Conservation (phyloP, 2,888 invertebrate species). For the Conus canariensis region DNA sequence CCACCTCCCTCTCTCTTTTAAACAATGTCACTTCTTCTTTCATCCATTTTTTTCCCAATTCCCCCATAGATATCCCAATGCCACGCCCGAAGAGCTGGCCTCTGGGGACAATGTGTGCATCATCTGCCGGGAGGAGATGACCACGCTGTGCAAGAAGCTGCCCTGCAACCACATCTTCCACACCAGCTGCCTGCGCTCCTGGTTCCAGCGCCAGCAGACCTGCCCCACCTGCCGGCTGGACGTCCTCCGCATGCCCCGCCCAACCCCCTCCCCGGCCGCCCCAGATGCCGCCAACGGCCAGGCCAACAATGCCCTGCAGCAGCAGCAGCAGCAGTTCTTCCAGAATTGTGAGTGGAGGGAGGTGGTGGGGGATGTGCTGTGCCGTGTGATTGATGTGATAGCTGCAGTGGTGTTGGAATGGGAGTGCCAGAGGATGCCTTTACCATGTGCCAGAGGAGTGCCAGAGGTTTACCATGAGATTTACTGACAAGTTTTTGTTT, state of each 20-base stretch:
- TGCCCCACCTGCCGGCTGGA: slow-evolving; percentile 99
- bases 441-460: too few relatives aligned
- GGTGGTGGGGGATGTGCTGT: too few relatives aligned
- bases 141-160: slow-evolving; percentile 90
- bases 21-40: too few relatives aligned
- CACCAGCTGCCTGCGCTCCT: slow-evolving; percentile 96
- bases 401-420: too few relatives aligned
- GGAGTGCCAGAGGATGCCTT: too few relatives aligned
- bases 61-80: slow-evolving; percentile 87
- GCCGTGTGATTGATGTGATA: not conserved
- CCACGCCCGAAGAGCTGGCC: slow-evolving; percentile 93
- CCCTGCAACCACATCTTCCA: slow-evolving; percentile 99
- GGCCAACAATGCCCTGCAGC: slow-evolving; percentile 38
- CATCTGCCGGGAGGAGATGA: slow-evolving; percentile 95
- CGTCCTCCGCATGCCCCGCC: slow-evolving; percentile 81
- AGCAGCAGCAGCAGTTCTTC: slow-evolving; percentile 52
- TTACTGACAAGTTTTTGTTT: too few relatives aligned
- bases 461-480: too few relatives aligned
- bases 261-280: slow-evolving; percentile 77
- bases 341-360: slow-evolving; percentile 43
- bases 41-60: too few relatives aligned
- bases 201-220: slow-evolving; percentile 99
- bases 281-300: slow-evolving; percentile 48
- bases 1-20: too few relatives aligned
- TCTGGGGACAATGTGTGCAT: slow-evolving; percentile 97